A percentile compares a stretch with the other conserved stretches of the same genome.
Conservation (phyloP, 2,797 vertebrate genomes). For the Tapirus indicus region DNA sequence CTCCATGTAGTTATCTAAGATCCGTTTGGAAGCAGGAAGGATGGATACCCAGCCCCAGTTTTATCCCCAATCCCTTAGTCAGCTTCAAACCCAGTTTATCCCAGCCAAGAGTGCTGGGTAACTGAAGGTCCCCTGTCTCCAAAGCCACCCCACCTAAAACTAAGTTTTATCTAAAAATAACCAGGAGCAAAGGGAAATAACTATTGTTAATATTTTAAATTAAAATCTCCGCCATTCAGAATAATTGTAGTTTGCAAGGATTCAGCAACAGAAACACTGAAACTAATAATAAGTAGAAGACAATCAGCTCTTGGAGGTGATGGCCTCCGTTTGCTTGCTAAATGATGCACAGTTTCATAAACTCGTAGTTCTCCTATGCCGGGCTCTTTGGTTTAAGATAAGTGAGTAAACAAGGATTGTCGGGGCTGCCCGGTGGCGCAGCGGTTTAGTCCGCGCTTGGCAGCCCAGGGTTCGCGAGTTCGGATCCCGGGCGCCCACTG, state of each 20-base stretch:
- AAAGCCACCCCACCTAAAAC: not conserved
- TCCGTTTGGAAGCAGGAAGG: not conserved
- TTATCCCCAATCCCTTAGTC: not conserved
- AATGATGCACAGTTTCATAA: not conserved
- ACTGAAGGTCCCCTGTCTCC: not conserved
- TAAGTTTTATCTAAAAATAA: not conserved
- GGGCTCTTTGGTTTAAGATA: not conserved
- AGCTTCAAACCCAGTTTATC: not conserved
- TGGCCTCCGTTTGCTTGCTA: not conserved
- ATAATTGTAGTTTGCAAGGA: constrained; percentile 20
- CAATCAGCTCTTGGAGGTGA: not conserved
- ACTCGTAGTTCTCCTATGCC: not conserved
- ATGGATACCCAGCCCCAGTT: not conserved
- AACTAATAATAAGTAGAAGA: not conserved
- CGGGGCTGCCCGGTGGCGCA: too few relatives aligned
- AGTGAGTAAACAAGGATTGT: constrained; percentile 37
- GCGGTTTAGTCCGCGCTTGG: too few relatives aligned
- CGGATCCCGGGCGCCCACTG: too few relatives aligned
- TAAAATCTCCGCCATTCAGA: not conserved
- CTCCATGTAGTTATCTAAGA: not conserved
- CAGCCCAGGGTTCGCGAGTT: too few relatives aligned
- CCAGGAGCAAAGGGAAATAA: not conserved
- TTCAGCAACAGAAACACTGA: not conserved
- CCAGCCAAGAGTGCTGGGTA: not conserved
- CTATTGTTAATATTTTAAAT: constrained; percentile 18